Conservation (phyloP, 2,888 invertebrate species). For the Microctonus brassicae region DNA sequence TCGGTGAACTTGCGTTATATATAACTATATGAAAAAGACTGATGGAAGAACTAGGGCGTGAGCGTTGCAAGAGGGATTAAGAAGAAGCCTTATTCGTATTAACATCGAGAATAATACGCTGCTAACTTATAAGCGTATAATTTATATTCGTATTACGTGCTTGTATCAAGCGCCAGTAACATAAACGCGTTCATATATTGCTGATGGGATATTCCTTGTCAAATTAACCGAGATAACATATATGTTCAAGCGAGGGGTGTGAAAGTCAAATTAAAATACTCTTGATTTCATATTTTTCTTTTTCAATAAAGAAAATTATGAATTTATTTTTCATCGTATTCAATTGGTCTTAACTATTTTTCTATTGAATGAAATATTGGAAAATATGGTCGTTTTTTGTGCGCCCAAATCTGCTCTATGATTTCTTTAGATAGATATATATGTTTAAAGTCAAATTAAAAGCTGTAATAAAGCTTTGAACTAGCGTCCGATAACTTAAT, state of each 20-base stretch:
- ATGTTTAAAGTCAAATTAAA: too few species aligned
- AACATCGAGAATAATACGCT: constrained; percentile 41
- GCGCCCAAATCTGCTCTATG: neutral
- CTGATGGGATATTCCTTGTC: constrained; percentile 48
- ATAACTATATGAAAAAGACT: constrained; percentile 32
- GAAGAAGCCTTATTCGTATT: constrained; percentile 63
- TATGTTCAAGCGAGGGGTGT: constrained; percentile 2
- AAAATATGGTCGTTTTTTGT: neutral
- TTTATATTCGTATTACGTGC: constrained; percentile 59
- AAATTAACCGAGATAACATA: constrained; percentile 31
- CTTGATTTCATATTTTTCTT: neutral
- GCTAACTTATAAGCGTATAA: constrained; percentile 54
- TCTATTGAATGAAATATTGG: neutral
- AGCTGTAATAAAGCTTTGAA: too few species aligned
- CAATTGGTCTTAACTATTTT: neutral
- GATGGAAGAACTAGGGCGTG: constrained; percentile 62
- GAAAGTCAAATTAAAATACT: neutral
- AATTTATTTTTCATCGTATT: too few species aligned
- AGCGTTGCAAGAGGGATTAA: constrained; percentile 64
- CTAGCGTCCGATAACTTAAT: too few species aligned
- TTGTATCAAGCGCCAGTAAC: neutral
- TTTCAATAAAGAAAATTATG: too few species aligned
- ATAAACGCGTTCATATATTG: neutral
- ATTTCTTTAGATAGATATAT: too few species aligned
- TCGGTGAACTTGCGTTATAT: constrained; percentile 21